Percentiles rank a stretch among this genome's conserved stretches.
phyloP scores from a whole-genome alignment of 2,113 vertebrate species.

The Scatophagus argus region DNA sequence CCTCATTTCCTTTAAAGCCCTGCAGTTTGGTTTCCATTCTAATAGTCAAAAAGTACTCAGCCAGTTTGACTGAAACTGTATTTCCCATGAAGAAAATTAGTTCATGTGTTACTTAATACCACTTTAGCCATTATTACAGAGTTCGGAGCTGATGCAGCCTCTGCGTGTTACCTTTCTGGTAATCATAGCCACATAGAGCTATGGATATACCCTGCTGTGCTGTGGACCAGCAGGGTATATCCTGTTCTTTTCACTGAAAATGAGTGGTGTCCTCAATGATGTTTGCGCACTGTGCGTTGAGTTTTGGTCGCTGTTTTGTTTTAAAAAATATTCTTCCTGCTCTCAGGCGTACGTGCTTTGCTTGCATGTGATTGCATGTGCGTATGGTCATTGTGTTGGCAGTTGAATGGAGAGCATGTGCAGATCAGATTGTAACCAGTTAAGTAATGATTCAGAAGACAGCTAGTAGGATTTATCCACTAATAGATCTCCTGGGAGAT shows the following conservation, averaged over 20 bases:
- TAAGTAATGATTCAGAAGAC: constrained; percentile 79
- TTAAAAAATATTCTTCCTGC: not conserved
- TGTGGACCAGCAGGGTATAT: no score
- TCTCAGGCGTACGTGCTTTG: not conserved
- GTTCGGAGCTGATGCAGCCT: constrained; percentile 62
- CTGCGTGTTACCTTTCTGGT: constrained; percentile 62
- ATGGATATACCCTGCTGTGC: constrained; percentile 43
- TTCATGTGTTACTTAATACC: constrained; percentile 66
- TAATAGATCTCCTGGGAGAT: constrained; percentile 82
- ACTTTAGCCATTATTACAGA: constrained; percentile 64
- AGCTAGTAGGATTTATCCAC: constrained; percentile 73
- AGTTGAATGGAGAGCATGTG: constrained; percentile 42
- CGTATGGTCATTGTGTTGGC: constrained; percentile 38
- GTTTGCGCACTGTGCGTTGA: not conserved
- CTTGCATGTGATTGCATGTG: not conserved
- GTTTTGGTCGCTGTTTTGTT: not conserved
- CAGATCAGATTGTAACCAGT: constrained; percentile 65
- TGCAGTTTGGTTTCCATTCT: constrained; percentile 51
- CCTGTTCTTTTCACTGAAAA: constrained; percentile 18
- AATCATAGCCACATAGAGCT: constrained; percentile 46
- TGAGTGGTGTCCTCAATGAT: constrained; percentile 35
- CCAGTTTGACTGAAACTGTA: constrained; percentile 58
- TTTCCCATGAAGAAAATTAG: constrained; percentile 53
- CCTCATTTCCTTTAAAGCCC: constrained; percentile 33
- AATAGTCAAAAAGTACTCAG: constrained; percentile 62